A percentile compares a stretch with the other conserved stretches of the same genome.
These are phyloP conservation scores for Sinosuthora webbiana DNA, from an alignment of 2,113 vertebrate species.

Conservation along the genomic window DNA sequence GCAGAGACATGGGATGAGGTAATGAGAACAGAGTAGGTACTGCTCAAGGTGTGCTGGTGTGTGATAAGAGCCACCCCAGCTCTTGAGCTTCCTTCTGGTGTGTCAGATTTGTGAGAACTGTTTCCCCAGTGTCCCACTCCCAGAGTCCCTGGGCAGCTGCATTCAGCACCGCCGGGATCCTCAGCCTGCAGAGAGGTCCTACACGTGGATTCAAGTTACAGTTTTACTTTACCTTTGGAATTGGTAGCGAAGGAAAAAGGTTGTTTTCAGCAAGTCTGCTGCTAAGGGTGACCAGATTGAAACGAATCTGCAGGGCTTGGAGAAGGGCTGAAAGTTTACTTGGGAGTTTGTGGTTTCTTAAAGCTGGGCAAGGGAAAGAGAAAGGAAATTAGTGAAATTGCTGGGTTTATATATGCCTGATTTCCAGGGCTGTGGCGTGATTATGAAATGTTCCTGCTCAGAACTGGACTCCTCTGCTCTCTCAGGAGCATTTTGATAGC, in stretches of 20 bases:
- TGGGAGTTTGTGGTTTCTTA: not conserved
- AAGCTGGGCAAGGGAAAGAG: not conserved
- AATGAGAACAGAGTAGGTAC: not conserved
- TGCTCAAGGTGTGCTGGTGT: not conserved
- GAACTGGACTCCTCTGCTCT: not conserved
- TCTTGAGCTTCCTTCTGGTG: not conserved
- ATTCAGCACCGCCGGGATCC: not conserved
- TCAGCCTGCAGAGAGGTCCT: not conserved
- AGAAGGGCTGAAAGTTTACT: not conserved
- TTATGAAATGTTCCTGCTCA: not conserved
- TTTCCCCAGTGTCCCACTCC: not conserved
- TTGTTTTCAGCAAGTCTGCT: not conserved
- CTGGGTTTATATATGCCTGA: not conserved
- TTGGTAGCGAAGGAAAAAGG: not conserved
- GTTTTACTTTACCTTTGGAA: not conserved
- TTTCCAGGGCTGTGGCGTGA: not conserved
- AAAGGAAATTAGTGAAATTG: not conserved
- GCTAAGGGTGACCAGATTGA: not conserved
- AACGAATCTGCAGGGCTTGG: not conserved
- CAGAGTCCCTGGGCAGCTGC: not conserved
- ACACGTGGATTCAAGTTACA: not conserved
- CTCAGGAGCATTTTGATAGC: not conserved
- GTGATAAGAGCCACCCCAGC: not conserved
- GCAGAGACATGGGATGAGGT: not conserved
- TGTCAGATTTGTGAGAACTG: not conserved